Evolutionary conservation across 92 coral and sea anemone species (phyloP).

Genomic region (Pocillopora meandrina): DNA sequence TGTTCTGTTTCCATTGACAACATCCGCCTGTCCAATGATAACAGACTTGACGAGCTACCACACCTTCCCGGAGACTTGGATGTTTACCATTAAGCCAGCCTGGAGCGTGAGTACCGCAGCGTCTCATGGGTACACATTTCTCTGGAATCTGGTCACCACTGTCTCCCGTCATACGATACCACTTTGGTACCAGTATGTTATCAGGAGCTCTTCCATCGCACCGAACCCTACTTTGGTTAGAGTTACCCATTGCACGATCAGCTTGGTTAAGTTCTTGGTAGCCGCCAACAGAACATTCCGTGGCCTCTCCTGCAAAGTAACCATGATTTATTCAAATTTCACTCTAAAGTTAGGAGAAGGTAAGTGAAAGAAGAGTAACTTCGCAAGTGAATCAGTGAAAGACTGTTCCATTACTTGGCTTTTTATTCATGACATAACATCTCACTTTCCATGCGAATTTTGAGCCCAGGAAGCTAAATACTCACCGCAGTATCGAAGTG

Average conservation of each 20-base stretch:
- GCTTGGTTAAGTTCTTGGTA: no score
- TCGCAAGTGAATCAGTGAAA: no score
- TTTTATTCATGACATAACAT: not conserved
- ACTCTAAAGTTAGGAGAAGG: no score
- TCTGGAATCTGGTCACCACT: no score
- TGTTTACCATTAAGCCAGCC: not conserved
- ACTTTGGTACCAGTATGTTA: not conserved
- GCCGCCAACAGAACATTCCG: no score
- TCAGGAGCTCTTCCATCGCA: not conserved
- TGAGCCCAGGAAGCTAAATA: no score
- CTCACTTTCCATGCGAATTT: not conserved
- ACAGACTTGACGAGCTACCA: constrained; percentile 14
- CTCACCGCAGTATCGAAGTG: not conserved
- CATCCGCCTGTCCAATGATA: constrained; percentile 19
- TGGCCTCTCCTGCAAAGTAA: no score
- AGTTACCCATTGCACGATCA: not conserved
- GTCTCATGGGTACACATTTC: not conserved
- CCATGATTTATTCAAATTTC: no score
- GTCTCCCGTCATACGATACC: no score
- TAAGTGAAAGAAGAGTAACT: no score
- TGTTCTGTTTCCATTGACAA: constrained; percentile 4
- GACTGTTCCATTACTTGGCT: not conserved
- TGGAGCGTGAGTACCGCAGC: no score
- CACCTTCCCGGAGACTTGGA: constrained; percentile 7
- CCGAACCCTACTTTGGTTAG: not conserved